Base-by-base conservation (phyloP, 2,113 vertebrate genomes). In the Lophotis ruficrista region DNA sequence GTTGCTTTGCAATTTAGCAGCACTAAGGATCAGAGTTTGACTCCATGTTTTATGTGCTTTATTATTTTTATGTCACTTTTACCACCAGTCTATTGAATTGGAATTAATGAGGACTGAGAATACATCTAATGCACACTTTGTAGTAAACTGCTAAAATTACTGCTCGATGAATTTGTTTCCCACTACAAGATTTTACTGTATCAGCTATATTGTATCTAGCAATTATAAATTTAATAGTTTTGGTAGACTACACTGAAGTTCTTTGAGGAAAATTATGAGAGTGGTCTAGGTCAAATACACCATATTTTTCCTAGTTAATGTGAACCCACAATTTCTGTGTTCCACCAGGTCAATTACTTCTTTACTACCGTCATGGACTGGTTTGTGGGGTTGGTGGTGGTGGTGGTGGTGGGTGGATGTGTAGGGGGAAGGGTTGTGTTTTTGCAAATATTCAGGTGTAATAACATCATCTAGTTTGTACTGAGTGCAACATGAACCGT, bases 31-130 rank as follows among this genome's bases (percentile, higher is more conserved):
- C 27, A 30, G 71, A 83, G 60, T 87, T 71, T 89, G 77, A 78
- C 38, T 94, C 69, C 0, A 2, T 78, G 54, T 37, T 96, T 93
- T 89, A 87, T 84, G 20, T 72, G 35, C 19, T 89, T 82, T 95
- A 76, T 89, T 94, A 94, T 92, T 91, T 95, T 92, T 89, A 84
- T 89, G 81, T 72, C 87, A 68, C 19, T 92, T 92, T 94, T 91
- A 87, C 76, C 53, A 64, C 21, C 72, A 87, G 48, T 75, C 61
- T 60, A 30, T 56, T 93, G 72, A 95, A 56, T 94, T 95, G 69
- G 83, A 96, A 95, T 95, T 89, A 91, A 92, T 89, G 83, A 94
- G 53, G 53, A 94, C 9, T 94, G 86, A 94, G 83, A 89, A 91
- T 53, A 56, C 15, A 75, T 95, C 48, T 91, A 84, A 79, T 62